These are phyloP conservation scores for Sebastes hubbsi DNA, from an alignment of 2,797 vertebrate genomes.

Conservation along the genomic window DNA sequence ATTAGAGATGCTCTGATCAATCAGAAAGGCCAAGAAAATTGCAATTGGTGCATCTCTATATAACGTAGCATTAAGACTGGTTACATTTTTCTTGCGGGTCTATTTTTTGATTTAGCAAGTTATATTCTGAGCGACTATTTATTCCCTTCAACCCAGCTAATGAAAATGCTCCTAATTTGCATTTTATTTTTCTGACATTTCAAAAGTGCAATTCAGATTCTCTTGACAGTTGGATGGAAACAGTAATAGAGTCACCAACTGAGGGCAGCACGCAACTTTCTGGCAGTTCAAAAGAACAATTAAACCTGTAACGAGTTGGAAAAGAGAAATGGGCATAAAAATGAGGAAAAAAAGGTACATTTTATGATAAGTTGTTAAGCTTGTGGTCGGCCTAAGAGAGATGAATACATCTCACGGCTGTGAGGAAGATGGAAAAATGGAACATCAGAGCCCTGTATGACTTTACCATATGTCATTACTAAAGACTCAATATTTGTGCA, in stretches of 20 bases:
- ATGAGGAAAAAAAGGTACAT: conserved; percentile 25
- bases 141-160: conserved; percentile 45
- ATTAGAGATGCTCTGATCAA: neutral
- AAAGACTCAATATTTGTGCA: conserved; percentile 73
- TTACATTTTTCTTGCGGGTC: neutral
- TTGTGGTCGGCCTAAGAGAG: conserved; percentile 37
- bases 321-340: conserved; percentile 34
- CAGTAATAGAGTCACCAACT: conserved; percentile 60
- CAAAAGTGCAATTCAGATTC: conserved; percentile 55
- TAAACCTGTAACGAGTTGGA: conserved; percentile 57
- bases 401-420: conserved; percentile 46
- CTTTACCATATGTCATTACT: conserved; percentile 55
- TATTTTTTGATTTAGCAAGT: conserved; percentile 33
- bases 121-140: conserved; percentile 41
- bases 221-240: conserved; percentile 63
- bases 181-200: conserved; percentile 69
- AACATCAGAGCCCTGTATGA: conserved; percentile 59
- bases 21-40: neutral
- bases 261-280: conserved; percentile 37
- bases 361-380: conserved; percentile 61
- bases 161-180: conserved; percentile 67
- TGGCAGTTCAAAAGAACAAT: conserved; percentile 67
- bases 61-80: neutral
- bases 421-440: conserved; percentile 51
- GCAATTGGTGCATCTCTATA: neutral